Conservation (phyloP, 1,140 invertebrate species). For the Hormaphis cornu region DNA sequence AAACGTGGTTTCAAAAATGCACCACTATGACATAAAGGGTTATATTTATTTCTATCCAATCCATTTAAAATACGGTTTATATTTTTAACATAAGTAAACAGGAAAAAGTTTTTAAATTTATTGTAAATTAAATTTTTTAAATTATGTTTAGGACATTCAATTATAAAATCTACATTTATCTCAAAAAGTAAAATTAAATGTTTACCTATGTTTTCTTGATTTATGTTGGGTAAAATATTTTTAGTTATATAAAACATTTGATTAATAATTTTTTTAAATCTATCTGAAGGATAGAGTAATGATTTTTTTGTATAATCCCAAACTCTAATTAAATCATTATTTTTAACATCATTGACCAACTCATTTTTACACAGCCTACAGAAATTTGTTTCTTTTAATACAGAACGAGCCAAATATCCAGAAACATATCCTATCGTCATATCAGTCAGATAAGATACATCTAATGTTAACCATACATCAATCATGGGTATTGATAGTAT, state of each 20-base stretch:
- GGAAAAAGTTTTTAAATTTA: neutral
- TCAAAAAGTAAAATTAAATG: neutral
- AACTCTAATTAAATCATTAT: neutral
- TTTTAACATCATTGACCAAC: neutral
- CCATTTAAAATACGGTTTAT: neutral
- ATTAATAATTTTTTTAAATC: neutral
- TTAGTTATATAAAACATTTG: neutral
- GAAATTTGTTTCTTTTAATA: neutral
- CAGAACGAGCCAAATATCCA: conserved; percentile 1
- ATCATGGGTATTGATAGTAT: neutral
- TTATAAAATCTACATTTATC: neutral
- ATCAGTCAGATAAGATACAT: neutral
- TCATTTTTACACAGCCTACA: neutral
- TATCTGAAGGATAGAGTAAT: neutral
- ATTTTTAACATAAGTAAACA: neutral
- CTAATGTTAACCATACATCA: neutral
- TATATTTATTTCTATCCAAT: neutral
- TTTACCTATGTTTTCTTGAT: neutral
- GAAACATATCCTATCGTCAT: neutral
- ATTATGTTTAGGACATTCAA: neutral
- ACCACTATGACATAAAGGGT: neutral
- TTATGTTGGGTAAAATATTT: neutral
- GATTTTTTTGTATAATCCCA: neutral
- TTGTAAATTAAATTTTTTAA: neutral
- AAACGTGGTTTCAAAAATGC: too few species aligned